Conservation (phyloP, 2,888 invertebrate species). For the Ochropleura leucogaster region DNA sequence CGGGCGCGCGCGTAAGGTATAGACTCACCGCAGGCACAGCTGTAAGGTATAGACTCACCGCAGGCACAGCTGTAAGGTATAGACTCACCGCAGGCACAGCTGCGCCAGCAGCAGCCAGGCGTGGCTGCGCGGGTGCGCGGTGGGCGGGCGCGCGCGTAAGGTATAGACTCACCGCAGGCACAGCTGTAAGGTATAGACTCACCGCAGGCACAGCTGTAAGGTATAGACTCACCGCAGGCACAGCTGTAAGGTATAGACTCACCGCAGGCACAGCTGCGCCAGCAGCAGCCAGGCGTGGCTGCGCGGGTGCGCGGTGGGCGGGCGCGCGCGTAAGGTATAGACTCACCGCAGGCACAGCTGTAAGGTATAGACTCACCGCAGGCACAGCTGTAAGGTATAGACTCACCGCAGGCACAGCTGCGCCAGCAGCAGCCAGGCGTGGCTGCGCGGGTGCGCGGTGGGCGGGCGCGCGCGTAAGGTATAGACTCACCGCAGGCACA, state of each 20-base stretch:
- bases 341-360: conserved; percentile 22
- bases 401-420: conserved; percentile 22
- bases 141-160: conserved; percentile 34
- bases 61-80: conserved; percentile 35
- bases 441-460: conserved; percentile 36
- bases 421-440: conserved; percentile 47
- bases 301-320: conserved; percentile 33
- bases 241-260: no score
- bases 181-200: no score
- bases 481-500: conserved; percentile 11
- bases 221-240: conserved; percentile 8
- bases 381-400: conserved; percentile 40
- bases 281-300: conserved; percentile 47
- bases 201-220: conserved; percentile 27
- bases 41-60: no score
- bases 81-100: conserved; percentile 6
- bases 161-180: conserved; percentile 8
- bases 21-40: conserved; percentile 6
- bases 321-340: conserved; percentile 39
- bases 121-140: conserved; percentile 35
- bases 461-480: conserved; percentile 36
- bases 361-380: no score
- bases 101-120: conserved; percentile 52
- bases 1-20: conserved; percentile 38
- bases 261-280: conserved; percentile 31